phyloP scores from a whole-genome alignment of 1,140 invertebrate genomes.

The Bathynomus jamesi region DNA sequence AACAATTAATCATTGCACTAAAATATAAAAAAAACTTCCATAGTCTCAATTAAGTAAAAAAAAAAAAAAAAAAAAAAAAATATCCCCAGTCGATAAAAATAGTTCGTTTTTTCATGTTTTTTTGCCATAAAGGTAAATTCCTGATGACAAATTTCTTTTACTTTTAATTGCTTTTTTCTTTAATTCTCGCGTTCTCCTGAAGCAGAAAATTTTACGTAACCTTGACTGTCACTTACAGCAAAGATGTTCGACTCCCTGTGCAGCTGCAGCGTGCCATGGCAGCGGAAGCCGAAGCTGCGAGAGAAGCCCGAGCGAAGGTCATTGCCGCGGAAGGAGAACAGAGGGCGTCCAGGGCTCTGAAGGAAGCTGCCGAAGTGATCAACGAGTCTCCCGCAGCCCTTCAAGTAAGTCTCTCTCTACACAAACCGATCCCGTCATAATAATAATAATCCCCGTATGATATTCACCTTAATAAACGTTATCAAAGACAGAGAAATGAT shows the following conservation, averaged over 20 bases:
- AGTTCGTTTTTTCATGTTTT: too few relatives aligned
- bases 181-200: too few relatives aligned
- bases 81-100: too few relatives aligned
- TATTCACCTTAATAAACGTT: slow-evolving; percentile 90
- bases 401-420: slow-evolving; percentile 61
- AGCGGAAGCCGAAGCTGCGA: slow-evolving; percentile 51
- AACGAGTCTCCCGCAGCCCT: slow-evolving; percentile 72
- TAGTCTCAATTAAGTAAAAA: too few relatives aligned
- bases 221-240: too few relatives aligned
- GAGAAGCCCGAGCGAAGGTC: slow-evolving; percentile 53
- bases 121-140: too few relatives aligned
- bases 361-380: slow-evolving; percentile 84
- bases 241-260: slow-evolving; percentile 55
- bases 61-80: too few relatives aligned
- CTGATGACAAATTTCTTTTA: too few relatives aligned
- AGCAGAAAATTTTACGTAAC: too few relatives aligned
- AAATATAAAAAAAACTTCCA: too few relatives aligned
- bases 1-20: too few relatives aligned
- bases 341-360: slow-evolving; percentile 74
- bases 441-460: slow-evolving; percentile 95
- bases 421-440: slow-evolving; percentile 87
- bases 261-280: slow-evolving; percentile 55
- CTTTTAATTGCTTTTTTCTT: too few relatives aligned
- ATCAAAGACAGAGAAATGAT: slow-evolving; percentile 44
- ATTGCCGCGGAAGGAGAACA: slow-evolving; percentile 65